Evolutionary conservation across 2,797 vertebrate species (phyloP), one percentile per base, ranked within the genome.

Genomic region (Anas bahamensis): DNA sequence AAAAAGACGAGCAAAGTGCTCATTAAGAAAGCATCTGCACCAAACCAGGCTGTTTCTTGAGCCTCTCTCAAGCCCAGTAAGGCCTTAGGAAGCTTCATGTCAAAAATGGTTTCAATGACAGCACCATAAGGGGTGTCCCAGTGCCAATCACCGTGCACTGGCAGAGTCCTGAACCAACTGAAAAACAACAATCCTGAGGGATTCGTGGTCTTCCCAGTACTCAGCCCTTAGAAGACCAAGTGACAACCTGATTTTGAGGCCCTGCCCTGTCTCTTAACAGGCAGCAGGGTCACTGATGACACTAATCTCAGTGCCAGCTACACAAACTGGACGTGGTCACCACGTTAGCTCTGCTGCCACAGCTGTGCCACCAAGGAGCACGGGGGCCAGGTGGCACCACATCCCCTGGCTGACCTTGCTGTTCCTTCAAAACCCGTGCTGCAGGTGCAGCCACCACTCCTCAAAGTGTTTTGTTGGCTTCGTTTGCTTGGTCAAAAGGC

Each of bases 1-100:
- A 50, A 78, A 64, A 82, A 63, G 55, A 77, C 44, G 52, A 95
- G 37, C 74, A 82, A 93, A 91, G 71, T 33, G 74, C 63, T 93
- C 44, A 33, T 76, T 70, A 86, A 81, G 71, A 79, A 73, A 82
- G 29, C 22, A 19, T 59, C 66, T 52, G 70, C 60, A 92, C 23
- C 39, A 83, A 86, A 83, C 26, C 87, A 86, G 59, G 63, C 26
- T 46, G 13, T 46, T 86, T 73, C 14, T 61, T 39, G 28, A 70
- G 68, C 15, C 10, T 52, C 26, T 39, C 15, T 17, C 68, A 53
- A 39, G 17, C 37, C 28, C 28, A 39, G 46, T 3, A 39, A 31
- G 19, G n/a, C 35, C 50, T 52, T 10, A 55, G 17, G 4, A 88
- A 78, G 55, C 39, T 81, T 37, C 15, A 14, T 3, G 13, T 56